Base-by-base conservation (phyloP, 1,140 invertebrate species). In the Cryptotermes secundus region DNA sequence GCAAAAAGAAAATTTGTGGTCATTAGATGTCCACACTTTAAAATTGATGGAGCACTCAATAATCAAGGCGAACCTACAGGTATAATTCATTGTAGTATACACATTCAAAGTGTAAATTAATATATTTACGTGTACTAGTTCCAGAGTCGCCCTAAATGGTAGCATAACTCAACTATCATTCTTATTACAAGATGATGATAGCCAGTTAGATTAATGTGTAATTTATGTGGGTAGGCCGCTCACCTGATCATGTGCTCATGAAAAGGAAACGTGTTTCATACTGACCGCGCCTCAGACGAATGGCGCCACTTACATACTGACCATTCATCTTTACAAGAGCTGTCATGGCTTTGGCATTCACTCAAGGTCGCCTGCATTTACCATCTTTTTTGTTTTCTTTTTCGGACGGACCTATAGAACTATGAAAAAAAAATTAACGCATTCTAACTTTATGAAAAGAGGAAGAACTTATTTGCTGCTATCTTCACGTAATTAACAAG, bases 191-290 rank as follows among this genome's bases (percentile, higher is more conserved):
- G 59, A 72, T 10, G 59, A 31, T n/a, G 26, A n/a, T 72, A 31
- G 14, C n/a, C 59, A 14, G 14, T 4, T 72, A 31, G 14, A 72
- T 7, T 31, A 72, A 31, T 72, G 59, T 31, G 59, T 72, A 31
- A 31, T n/a, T 26, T 14, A 26, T 72, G 59, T 72, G n/a, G 59
- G 59, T 72, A 72, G 26, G 0, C n/a, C 31, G 12, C 59, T 31
- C 59, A 72, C 59, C 59, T 72, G 59, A n/a, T 26, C 59, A 72
- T 72, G 3, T 31, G 59, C 59, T 14, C 59, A 72, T 31, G 31
- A 26, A 72, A 72, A 72, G 59, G 31, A 72, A 72, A 72, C 59
- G 59, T 72, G 59, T 72, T 72, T 72, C 59, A 72, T 72, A 72
- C 26, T 72, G 59, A 31, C 59, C 59, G 53, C 59, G 59, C 59